Conservation (phyloP, 2,113 vertebrate genomes). For the Cryptomyrus ogoouensis region DNA sequence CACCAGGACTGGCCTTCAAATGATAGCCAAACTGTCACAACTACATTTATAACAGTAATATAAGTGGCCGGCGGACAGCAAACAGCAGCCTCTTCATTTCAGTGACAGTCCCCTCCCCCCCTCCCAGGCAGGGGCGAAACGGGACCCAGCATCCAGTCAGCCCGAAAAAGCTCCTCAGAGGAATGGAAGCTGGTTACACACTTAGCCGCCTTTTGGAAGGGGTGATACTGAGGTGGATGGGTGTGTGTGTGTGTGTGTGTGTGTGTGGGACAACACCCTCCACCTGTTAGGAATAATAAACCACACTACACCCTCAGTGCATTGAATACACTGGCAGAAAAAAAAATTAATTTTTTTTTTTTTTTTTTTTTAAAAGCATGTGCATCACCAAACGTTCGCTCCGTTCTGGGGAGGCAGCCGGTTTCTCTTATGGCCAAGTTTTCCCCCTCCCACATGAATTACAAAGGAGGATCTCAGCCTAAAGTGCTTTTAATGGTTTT, state of each 20-base stretch:
- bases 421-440: neutral
- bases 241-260: neutral
- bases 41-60: neutral
- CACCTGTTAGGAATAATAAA: neutral
- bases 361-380: no score
- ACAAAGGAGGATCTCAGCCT: neutral
- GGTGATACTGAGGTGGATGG: neutral
- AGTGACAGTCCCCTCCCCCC: neutral
- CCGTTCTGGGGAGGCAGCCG: neutral
- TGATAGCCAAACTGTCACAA: neutral
- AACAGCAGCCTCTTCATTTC: neutral
- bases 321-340: constrained; percentile 43
- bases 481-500: neutral
- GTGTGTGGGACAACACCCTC: neutral
- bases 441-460: neutral
- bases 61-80: neutral
- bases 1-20: neutral
- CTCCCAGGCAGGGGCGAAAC: neutral
- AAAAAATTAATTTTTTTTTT: no score
- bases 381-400: neutral
- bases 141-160: neutral
- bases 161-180: neutral
- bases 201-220: neutral
- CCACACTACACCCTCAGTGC: constrained; percentile 2
- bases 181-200: neutral